These are phyloP conservation scores for Drosophila dives DNA, from an alignment of 2,888 invertebrate species.

Conservation along the genomic window DNA sequence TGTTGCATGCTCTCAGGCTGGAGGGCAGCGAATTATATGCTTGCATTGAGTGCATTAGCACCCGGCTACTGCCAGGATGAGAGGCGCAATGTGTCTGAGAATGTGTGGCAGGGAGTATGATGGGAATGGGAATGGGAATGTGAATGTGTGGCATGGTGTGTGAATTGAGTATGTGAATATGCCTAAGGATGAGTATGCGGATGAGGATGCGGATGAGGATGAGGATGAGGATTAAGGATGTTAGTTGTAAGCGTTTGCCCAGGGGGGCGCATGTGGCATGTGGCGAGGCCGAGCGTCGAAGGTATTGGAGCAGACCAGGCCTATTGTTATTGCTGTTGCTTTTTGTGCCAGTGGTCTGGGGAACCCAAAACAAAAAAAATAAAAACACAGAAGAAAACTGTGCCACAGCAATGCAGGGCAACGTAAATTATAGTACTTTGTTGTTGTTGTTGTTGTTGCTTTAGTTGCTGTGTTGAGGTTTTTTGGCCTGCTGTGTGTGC, in stretches of 20 bases:
- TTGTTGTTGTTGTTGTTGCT: conserved; percentile 7
- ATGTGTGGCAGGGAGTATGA: conserved; percentile 1
- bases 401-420: conserved; percentile 69
- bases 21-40: conserved; percentile 78
- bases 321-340: conserved; percentile 47
- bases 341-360: neutral
- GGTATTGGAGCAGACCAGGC: conserved; percentile 49
- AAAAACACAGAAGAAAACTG: conserved; percentile 35
- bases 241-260: conserved; percentile 73
- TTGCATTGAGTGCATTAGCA: conserved; percentile 79
- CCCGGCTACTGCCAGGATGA: conserved; percentile 52
- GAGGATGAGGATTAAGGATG: conserved; percentile 58
- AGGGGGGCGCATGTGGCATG: conserved; percentile 50
- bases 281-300: conserved; percentile 54
- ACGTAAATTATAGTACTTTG: conserved; percentile 57
- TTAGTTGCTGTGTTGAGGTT: conserved; percentile 32
- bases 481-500: conserved; percentile 46
- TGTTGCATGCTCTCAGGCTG: conserved; percentile 59
- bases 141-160: neutral
- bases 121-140: conserved; percentile 2
- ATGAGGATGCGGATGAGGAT: conserved; percentile 1
- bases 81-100: conserved; percentile 38
- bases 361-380: conserved; percentile 35
- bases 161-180: neutral
- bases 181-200: neutral